phyloP scores from a whole-genome alignment of 2,113 vertebrate species.

The Rhizomys pruinosus region DNA sequence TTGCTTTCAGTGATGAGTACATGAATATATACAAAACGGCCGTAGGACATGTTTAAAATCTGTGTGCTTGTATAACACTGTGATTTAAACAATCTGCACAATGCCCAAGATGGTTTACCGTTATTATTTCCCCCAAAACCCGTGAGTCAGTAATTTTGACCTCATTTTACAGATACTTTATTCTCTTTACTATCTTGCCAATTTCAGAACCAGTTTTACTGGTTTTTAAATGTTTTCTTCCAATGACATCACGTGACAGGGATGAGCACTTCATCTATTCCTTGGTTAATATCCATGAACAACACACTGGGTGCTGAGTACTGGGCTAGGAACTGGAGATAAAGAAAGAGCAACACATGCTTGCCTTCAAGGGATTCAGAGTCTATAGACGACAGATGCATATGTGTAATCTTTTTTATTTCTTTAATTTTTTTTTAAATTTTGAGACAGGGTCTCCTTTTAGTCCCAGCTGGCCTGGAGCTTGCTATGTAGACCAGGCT shows the following conservation, averaged over 20 bases:
- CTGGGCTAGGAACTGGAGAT: not conserved
- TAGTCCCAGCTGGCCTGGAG: too few species aligned
- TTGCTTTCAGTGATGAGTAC: constrained; percentile 14
- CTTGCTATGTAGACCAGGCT: too few species aligned
- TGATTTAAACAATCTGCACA: not conserved
- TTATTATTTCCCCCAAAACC: constrained; percentile 15
- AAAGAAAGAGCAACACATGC: not conserved
- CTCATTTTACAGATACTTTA: constrained; percentile 29
- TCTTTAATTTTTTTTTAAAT: too few species aligned
- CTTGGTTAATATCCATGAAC: not conserved
- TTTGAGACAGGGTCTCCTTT: too few species aligned
- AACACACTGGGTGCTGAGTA: not conserved
- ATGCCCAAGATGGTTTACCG: not conserved
- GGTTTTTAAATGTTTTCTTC: not conserved
- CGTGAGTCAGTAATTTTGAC: not conserved
- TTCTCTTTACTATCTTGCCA: constrained; percentile 27
- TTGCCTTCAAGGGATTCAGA: not conserved
- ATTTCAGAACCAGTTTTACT: constrained; percentile 1
- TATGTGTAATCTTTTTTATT: not conserved
- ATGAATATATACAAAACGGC: not conserved
- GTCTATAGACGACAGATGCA: not conserved
- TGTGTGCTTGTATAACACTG: not conserved
- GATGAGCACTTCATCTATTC: not conserved
- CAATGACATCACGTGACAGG: not conserved
- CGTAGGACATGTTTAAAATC: not conserved